Evolutionary conservation across 2,888 invertebrate species (phyloP).

Genomic region (Drosophila merina): DNA sequence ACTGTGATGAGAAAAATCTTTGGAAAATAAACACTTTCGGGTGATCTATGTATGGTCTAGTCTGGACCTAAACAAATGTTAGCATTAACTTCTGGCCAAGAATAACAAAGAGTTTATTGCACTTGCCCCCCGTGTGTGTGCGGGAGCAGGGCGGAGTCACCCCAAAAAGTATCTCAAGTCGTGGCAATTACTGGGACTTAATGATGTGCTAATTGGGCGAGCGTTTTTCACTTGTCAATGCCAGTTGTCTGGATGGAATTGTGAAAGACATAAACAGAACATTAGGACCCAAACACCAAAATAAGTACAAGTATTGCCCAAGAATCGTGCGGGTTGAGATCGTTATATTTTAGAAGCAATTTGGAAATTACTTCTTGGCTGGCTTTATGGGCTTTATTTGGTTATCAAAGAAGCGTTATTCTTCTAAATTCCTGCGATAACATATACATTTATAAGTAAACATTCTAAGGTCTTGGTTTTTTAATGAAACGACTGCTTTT

Average conservation of each 20-base stretch:
- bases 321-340: conserved; percentile 7
- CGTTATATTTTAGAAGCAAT: neutral
- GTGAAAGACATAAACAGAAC: conserved; percentile 68
- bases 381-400: neutral
- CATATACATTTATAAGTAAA: neutral
- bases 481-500: too few species aligned
- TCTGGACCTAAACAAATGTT: conserved; percentile 58
- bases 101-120: conserved; percentile 78
- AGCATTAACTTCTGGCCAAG: conserved; percentile 69
- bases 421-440: too few species aligned
- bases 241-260: conserved; percentile 29
- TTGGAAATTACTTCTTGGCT: neutral
- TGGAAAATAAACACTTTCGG: conserved; percentile 59
- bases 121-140: conserved; percentile 48
- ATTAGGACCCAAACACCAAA: conserved; percentile 47
- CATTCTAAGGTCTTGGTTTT: too few species aligned
- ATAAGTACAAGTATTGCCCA: conserved; percentile 6
- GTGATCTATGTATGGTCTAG: conserved; percentile 36
- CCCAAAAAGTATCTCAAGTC: neutral
- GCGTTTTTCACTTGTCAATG: conserved; percentile 69
- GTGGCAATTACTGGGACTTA: conserved; percentile 63
- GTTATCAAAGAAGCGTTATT: neutral
- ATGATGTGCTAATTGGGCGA: conserved; percentile 75
- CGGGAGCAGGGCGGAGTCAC: neutral
- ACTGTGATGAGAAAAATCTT: conserved; percentile 36